These are phyloP conservation scores for Coilia nasus DNA, from an alignment of 2,797 vertebrate species.

Conservation along the genomic window DNA sequence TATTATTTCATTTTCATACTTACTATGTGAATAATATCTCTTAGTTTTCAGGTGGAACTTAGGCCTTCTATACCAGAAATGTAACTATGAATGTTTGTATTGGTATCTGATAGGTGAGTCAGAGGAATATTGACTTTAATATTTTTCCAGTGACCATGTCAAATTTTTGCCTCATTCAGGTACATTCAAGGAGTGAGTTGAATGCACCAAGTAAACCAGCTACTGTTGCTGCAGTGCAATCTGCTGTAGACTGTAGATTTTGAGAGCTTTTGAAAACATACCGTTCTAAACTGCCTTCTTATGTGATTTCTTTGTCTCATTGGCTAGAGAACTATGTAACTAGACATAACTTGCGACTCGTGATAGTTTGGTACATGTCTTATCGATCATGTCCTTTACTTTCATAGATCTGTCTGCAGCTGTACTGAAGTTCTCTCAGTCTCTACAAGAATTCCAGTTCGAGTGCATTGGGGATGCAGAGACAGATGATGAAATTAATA, in stretches of 20 bases:
- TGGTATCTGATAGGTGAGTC: not conserved
- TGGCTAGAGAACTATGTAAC: not conserved
- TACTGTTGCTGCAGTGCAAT: not conserved
- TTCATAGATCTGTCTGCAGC: slow-evolving; percentile 90
- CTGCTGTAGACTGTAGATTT: not conserved
- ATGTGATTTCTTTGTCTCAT: not conserved
- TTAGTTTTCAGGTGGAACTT: not conserved
- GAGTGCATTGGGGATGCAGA: slow-evolving; percentile 97
- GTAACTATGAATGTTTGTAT: not conserved
- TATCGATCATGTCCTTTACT: slow-evolving; percentile 21
- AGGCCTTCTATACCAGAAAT: not conserved
- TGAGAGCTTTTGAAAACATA: too few relatives aligned
- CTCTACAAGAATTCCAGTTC: slow-evolving; percentile 96
- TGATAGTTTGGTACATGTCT: not conserved
- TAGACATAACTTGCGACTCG: not conserved
- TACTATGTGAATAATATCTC: too few relatives aligned
- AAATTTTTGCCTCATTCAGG: not conserved
- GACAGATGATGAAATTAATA: slow-evolving; percentile 97
- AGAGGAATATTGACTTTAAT: not conserved
- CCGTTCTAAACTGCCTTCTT: not conserved
- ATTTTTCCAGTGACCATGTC: not conserved
- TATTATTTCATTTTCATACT: too few relatives aligned
- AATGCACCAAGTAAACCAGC: not conserved
- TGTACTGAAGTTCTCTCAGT: slow-evolving; percentile 96
- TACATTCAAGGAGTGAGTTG: not conserved